Conservation (phyloP, 2,888 invertebrate genomes). For the Rugalucina vietnamica region DNA sequence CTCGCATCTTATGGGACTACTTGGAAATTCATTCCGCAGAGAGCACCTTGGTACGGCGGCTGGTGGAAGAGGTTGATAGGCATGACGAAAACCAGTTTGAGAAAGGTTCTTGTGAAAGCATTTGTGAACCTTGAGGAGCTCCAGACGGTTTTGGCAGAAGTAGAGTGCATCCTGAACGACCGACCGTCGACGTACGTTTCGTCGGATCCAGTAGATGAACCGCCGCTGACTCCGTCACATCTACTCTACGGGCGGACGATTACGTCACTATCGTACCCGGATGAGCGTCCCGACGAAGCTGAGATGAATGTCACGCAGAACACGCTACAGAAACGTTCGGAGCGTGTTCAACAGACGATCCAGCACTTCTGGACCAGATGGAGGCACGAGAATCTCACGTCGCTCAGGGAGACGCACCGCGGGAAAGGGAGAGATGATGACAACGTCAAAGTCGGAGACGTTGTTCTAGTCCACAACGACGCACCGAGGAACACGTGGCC, state of each 20-base stretch:
- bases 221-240: background rate
- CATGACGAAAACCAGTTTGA: background rate
- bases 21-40: background rate
- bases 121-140: background rate
- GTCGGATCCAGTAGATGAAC: background rate
- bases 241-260: background rate
- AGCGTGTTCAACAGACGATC: background rate
- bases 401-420: background rate
- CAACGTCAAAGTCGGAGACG: conserved; percentile 4
- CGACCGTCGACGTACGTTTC: conserved; percentile 1
- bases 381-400: background rate
- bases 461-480: background rate
- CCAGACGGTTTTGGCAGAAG: background rate
- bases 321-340: background rate
- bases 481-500: background rate
- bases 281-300: background rate
- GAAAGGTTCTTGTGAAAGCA: background rate
- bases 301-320: background rate
- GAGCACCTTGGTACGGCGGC: conserved; percentile 12
- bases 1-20: too few relatives aligned
- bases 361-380: background rate
- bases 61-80: conserved; percentile 10
- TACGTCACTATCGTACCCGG: background rate
- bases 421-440: background rate
- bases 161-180: conserved; percentile 6